Base-by-base conservation (phyloP, 2,888 invertebrate genomes). In the Belgica antarctica region DNA sequence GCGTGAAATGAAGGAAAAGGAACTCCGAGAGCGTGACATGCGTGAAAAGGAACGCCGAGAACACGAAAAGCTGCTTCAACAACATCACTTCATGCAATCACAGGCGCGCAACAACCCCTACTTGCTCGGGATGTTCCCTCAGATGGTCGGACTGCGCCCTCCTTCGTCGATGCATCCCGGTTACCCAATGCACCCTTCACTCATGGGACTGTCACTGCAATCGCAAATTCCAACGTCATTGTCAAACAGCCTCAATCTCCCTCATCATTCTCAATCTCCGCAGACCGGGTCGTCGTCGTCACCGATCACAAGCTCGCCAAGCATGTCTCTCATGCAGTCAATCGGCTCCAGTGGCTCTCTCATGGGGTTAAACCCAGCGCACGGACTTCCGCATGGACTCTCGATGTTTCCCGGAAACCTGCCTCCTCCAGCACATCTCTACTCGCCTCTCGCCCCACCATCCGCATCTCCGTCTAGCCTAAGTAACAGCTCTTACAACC, bases 1-100 rank as follows among this genome's bases (percentile, higher is more conserved):
- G 71, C 76, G 77, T 28, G 79, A 79, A 71, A 77, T 76, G 71
- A 77, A 78, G 2, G 80, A 80, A 70, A 79, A 78, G 57, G 80
- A 80, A 71, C 80, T 81, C 22, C 74, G 77, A n/a, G 76, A 77
- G 73, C 75, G 79, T 28, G 79, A 80, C 73, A 78, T 77, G 77
- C 81, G 76, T 72, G 84, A 28, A 73, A 74, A 17, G 75, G 76
- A 80, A 28, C 79, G 78, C n/a, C 75, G 80, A 4, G 80, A 80
- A 68, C 77, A 83, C 1, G 79, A 80, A 70, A 75, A 73, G 57
- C 71, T 75, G 36, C 75, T 78, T 7, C 80, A 79, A 73, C 61
- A 70, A n/a, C 70, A 61, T 34, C 70, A 61, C 36, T 70, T 24
- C 24, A 61, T 70, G 70, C 70, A 61, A 61, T 31, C 52, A 52